Evolutionary conservation across 1,140 invertebrate genomes (phyloP), one percentile per base, ranked within the genome.

Genomic region (Ericerus pela): DNA sequence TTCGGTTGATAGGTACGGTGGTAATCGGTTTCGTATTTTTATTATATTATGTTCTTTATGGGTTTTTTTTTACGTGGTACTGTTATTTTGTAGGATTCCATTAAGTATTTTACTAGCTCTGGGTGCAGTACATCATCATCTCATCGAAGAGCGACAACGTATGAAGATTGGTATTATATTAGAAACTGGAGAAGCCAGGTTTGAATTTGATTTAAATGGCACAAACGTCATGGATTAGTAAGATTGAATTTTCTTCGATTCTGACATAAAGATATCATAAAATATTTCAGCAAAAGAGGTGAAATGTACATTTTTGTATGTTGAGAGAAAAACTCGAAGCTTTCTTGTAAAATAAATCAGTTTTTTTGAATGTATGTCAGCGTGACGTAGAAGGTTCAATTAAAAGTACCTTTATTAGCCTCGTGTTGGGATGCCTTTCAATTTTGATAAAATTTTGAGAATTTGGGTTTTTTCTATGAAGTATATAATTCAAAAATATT

Each of bases 131-230:
- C 96, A 99, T 74, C 94, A 98, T 69, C 79, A 91, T 71, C 70
- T 99, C 59, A 97, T 99, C 64, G 89, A 95, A 70, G 85, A 91
- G 41, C 79, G 95, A 53, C 86, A 93, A 57, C 76, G 96, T 58
- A 96, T 96, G 90, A 96, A 96, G 70, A 90, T 96, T 47, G 91
- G 88, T 26, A 71, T 98, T 16, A 79, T 97, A 59, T 71, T 96
- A 29, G 93, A 97, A 74, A 94, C 90, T 0, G 94, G 84, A 6
- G 93, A 96, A 72, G 89, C 90, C 8, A 80, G 90, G 76, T 78
- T 63, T 61, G n/a, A 3, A 18, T 14, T 26, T 53, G 10, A 53
- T 22, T 24, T 12, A 18, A 38, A 4, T 54, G n/a, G n/a, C n/a
- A n/a, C n/a, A n/a, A n/a, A n/a, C n/a, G n/a, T n/a, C n/a, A n/a